These are phyloP conservation scores for Xenopus tropicalis DNA, from an alignment of 2,113 vertebrate genomes.

Conservation along the genomic window DNA sequence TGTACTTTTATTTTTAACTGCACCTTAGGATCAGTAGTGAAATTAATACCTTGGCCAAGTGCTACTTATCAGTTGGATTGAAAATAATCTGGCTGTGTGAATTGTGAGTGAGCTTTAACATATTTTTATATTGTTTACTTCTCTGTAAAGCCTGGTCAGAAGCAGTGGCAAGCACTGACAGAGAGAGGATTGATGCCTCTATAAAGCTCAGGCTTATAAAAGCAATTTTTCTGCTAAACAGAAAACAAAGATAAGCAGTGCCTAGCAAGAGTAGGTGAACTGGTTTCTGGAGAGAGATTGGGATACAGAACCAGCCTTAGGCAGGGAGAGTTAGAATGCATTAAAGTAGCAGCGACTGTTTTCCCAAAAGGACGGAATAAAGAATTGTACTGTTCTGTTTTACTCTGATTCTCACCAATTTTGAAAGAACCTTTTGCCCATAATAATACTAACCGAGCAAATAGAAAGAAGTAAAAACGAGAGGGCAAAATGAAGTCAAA, in stretches of 20 bases:
- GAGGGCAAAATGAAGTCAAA: conserved; percentile 43
- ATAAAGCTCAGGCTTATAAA: conserved; percentile 45
- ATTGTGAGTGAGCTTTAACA: conserved; percentile 38
- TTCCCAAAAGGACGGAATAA: conserved; percentile 43
- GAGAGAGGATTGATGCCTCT: conserved; percentile 42
- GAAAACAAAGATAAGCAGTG: conserved; percentile 44
- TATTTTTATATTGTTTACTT: conserved; percentile 42
- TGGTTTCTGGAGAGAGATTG: conserved; percentile 41
- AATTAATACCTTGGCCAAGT: conserved; percentile 5
- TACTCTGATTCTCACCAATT: conserved; percentile 43
- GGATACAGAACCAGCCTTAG: conserved; percentile 41
- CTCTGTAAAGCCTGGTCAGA: conserved; percentile 32
- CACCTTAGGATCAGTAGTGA: not conserved
- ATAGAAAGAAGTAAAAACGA: conserved; percentile 35
- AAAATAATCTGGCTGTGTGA: conserved; percentile 24
- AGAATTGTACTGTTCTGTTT: conserved; percentile 43
- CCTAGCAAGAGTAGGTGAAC: conserved; percentile 40
- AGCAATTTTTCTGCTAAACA: conserved; percentile 47
- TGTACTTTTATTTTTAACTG: not conserved
- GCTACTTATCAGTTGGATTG: conserved; percentile 21
- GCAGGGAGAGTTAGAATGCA: conserved; percentile 38
- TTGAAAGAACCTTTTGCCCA: conserved; percentile 43
- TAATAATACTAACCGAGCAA: conserved; percentile 33
- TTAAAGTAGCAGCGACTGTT: conserved; percentile 38
- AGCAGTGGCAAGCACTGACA: conserved; percentile 27